Conservation (phyloP, 2,888 invertebrate species). For the Siphlonurus alternatus region DNA sequence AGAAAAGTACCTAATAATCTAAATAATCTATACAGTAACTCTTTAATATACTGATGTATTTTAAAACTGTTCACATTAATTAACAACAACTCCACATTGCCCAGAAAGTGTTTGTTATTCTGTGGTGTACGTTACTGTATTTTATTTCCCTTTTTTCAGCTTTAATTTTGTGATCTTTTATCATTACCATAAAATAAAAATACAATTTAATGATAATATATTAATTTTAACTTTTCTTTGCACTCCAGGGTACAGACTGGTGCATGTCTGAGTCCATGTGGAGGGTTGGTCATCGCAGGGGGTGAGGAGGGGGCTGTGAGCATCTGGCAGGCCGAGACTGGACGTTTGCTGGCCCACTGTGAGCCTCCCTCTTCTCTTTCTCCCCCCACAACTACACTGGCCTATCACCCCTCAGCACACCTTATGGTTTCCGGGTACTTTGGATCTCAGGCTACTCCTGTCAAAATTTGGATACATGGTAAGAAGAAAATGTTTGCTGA, state of each 20-base stretch:
- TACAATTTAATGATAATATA: too few relatives aligned
- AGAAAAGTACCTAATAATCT: too few relatives aligned
- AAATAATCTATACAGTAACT: too few relatives aligned
- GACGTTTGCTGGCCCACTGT: constrained; percentile 25
- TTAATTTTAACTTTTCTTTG: background rate
- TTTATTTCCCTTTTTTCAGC: too few relatives aligned
- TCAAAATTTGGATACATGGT: background rate
- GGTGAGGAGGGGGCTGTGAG: constrained; percentile 41
- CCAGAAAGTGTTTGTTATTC: too few relatives aligned
- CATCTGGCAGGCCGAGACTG: constrained; percentile 44
- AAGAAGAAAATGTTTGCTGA: too few relatives aligned
- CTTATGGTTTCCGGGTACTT: background rate
- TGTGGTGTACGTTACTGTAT: too few relatives aligned
- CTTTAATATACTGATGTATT: too few relatives aligned
- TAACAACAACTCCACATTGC: too few relatives aligned
- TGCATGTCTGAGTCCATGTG: constrained; percentile 42
- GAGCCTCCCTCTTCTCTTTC: background rate
- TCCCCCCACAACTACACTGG: background rate
- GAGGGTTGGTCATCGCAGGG: constrained; percentile 39
- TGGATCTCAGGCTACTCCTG: background rate
- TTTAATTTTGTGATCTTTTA: background rate
- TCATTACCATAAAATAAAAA: too few relatives aligned
- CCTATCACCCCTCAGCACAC: background rate
- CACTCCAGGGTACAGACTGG: constrained; percentile 31
- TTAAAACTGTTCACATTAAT: too few relatives aligned